Evolutionary conservation across 2,888 invertebrate genomes (phyloP).

Genomic region (Buathra laborator): DNA sequence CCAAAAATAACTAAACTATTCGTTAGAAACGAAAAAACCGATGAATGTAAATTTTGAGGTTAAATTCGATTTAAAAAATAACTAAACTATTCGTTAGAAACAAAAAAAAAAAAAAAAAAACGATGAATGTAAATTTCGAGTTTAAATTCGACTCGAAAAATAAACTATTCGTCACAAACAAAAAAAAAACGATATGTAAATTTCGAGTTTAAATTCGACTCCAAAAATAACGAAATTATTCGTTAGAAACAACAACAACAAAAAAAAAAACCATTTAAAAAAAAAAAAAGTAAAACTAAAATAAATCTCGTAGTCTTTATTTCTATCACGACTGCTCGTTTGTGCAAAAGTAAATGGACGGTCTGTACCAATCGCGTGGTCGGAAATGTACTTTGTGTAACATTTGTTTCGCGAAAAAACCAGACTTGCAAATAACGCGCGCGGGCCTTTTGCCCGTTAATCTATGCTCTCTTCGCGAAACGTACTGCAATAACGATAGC

Average conservation of each 20-base stretch:
- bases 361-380: background rate
- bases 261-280: background rate
- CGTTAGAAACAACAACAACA: too few relatives aligned
- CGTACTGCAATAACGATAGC: constrained; percentile 16
- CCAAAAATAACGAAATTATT: background rate
- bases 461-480: constrained; percentile 3
- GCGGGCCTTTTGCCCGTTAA: constrained; percentile 4
- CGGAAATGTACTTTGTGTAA: background rate
- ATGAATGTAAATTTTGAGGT: too few relatives aligned
- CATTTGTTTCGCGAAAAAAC: background rate
- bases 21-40: too few relatives aligned
- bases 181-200: background rate
- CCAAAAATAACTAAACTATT: too few relatives aligned
- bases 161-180: background rate
- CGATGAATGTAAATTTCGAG: too few relatives aligned
- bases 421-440: constrained; percentile 9
- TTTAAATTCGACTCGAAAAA: background rate
- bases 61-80: too few relatives aligned
- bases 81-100: too few relatives aligned
- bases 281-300: background rate
- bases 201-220: background rate
- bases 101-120: too few relatives aligned
- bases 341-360: background rate
- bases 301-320: background rate
- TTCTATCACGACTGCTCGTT: background rate